Conservation (phyloP, 2,113 vertebrate species). For the Orycteropus afer region DNA sequence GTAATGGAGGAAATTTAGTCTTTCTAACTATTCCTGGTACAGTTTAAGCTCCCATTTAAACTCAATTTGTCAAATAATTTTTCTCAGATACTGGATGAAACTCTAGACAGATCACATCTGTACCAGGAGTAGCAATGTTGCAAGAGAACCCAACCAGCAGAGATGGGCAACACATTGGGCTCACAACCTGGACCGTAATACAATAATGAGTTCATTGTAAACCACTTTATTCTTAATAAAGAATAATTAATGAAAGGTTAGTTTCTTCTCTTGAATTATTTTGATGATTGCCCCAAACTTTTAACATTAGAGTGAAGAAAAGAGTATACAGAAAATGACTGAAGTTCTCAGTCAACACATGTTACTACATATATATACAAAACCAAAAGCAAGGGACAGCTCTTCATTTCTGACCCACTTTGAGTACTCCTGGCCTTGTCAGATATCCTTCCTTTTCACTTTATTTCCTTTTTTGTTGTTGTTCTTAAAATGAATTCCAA, state of each 20-base stretch:
- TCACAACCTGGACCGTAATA: too few relatives aligned
- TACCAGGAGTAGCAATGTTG: too few relatives aligned
- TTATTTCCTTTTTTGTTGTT: conserved; percentile 62
- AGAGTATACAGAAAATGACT: neutral
- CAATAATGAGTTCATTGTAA: too few relatives aligned
- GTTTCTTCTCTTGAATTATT: neutral
- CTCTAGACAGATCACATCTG: too few relatives aligned
- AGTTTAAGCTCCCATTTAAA: too few relatives aligned
- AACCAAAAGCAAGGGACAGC: conserved; percentile 34
- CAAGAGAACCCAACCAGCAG: too few relatives aligned
- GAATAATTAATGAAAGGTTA: neutral
- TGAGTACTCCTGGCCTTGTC: conserved; percentile 33
- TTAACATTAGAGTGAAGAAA: neutral
- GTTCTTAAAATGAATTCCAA: conserved; percentile 75
- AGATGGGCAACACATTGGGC: too few relatives aligned
- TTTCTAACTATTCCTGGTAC: too few relatives aligned
- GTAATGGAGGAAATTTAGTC: too few relatives aligned
- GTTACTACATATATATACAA: neutral
- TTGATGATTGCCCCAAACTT: neutral
- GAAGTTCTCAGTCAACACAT: neutral
- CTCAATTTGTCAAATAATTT: too few relatives aligned
- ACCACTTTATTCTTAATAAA: neutral
- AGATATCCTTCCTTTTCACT: conserved; percentile 66
- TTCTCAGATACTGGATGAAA: too few relatives aligned
- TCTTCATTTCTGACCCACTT: conserved; percentile 51